These are phyloP conservation scores for Lophius americanus DNA, from an alignment of 2,797 vertebrate genomes.

Conservation along the genomic window DNA sequence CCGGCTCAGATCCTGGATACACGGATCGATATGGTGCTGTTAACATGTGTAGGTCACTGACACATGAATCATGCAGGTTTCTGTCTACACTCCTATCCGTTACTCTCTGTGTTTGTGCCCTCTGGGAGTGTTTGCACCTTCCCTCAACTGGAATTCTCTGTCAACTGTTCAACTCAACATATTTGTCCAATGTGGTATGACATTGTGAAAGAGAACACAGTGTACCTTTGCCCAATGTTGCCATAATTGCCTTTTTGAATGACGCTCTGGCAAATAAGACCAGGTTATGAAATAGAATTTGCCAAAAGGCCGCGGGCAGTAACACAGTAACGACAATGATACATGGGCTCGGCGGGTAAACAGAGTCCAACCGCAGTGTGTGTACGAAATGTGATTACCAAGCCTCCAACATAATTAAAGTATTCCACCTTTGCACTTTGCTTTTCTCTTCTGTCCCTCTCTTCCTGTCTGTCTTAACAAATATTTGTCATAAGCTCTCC, in stretches of 20 bases:
- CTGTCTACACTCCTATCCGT: not conserved
- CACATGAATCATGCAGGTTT: not conserved
- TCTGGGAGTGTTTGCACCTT: not conserved
- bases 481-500: constrained; percentile 73
- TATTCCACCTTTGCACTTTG: constrained; percentile 59
- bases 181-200: not conserved
- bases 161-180: not conserved
- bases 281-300: constrained; percentile 19
- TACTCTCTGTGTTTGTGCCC: not conserved
- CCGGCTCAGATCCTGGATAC: not conserved
- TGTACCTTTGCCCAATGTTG: constrained; percentile 44
- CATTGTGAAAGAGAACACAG: constrained; percentile 47
- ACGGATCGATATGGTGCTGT: constrained; percentile 1
- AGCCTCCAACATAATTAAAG: constrained; percentile 50
- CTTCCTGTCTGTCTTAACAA: constrained; percentile 65
- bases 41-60: constrained; percentile 15
- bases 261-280: constrained; percentile 37
- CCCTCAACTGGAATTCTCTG: constrained; percentile 1
- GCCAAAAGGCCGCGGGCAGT: constrained; percentile 45
- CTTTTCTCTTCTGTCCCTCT: constrained; percentile 24
- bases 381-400: constrained; percentile 47
- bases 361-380: constrained; percentile 6
- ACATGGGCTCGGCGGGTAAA: too few relatives aligned
- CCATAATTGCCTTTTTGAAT: constrained; percentile 41
- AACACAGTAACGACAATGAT: constrained; percentile 30